phyloP scores from a whole-genome alignment of 2,888 invertebrate genomes.

The Andrena chrysosceles region DNA sequence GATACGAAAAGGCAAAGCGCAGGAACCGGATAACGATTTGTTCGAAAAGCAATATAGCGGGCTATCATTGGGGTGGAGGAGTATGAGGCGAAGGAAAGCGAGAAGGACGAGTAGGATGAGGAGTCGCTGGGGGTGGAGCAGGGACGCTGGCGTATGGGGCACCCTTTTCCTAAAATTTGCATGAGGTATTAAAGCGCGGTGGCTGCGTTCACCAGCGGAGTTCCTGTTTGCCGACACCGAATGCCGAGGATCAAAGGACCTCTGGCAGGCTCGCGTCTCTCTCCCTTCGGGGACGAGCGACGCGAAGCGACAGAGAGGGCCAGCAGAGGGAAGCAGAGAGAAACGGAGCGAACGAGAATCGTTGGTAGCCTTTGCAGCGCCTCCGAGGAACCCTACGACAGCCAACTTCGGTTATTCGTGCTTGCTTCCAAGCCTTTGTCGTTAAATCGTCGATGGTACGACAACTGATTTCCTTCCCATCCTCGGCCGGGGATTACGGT shows the following conservation, averaged over 20 bases:
- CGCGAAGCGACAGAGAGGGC: constrained; percentile 35
- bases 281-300: constrained; percentile 47
- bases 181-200: constrained; percentile 85
- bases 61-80: constrained; percentile 74
- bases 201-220: constrained; percentile 81
- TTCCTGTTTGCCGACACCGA: constrained; percentile 84
- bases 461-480: constrained; percentile 57
- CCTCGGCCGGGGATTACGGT: constrained; percentile 33
- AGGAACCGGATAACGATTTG: constrained; percentile 83
- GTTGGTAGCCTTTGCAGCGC: constrained; percentile 33
- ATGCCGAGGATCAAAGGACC: constrained; percentile 84
- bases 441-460: constrained; percentile 65
- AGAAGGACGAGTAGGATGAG: constrained; percentile 62
- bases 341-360: constrained; percentile 38
- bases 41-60: constrained; percentile 84
- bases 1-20: constrained; percentile 51
- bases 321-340: constrained; percentile 26
- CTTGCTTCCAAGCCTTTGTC: constrained; percentile 60
- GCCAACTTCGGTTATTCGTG: constrained; percentile 59
- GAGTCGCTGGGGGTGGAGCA: constrained; percentile 45
- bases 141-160: constrained; percentile 63
- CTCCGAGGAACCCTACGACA: constrained; percentile 50
- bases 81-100: constrained; percentile 72
- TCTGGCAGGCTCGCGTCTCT: constrained; percentile 66
- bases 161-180: constrained; percentile 84